Percentiles rank a stretch among this genome's conserved stretches.
Evolutionary conservation across 2,113 vertebrate species (phyloP).

Genomic region (Zeus faber): DNA sequence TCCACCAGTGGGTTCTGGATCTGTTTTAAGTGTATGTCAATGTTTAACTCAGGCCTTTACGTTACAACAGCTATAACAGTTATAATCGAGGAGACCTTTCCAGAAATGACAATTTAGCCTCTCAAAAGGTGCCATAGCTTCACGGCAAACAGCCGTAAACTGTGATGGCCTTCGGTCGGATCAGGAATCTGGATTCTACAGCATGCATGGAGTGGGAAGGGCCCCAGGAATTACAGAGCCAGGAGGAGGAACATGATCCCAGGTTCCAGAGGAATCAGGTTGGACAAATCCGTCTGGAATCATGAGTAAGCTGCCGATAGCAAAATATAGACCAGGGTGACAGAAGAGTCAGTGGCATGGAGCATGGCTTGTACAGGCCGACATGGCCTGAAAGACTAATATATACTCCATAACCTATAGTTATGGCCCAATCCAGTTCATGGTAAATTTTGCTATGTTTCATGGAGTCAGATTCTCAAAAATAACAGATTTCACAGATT

Average conservation of each 20-base stretch:
- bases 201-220: conserved; percentile 19
- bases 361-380: not conserved
- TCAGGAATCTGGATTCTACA: conserved; percentile 24
- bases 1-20: too few species aligned
- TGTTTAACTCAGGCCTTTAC: too few species aligned
- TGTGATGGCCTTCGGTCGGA: conserved; percentile 20
- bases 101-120: conserved; percentile 7
- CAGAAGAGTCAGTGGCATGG: conserved; percentile 11
- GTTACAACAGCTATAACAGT: too few species aligned
- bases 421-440: too few species aligned
- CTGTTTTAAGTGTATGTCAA: too few species aligned
- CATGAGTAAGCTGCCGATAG: conserved; percentile 42
- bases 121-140: conserved; percentile 8
- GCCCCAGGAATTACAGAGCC: conserved; percentile 26
- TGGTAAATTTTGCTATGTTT: too few species aligned
- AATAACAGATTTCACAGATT: too few species aligned
- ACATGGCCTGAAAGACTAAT: too few species aligned
- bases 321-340: conserved; percentile 31
- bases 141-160: conserved; percentile 11
- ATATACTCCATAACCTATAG: too few species aligned
- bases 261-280: conserved; percentile 36
- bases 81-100: too few species aligned
- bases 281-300: conserved; percentile 52
- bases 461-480: too few species aligned
- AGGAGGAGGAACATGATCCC: conserved; percentile 13